phyloP scores from a whole-genome alignment of 2,888 invertebrate species.

The Thereva unica region DNA sequence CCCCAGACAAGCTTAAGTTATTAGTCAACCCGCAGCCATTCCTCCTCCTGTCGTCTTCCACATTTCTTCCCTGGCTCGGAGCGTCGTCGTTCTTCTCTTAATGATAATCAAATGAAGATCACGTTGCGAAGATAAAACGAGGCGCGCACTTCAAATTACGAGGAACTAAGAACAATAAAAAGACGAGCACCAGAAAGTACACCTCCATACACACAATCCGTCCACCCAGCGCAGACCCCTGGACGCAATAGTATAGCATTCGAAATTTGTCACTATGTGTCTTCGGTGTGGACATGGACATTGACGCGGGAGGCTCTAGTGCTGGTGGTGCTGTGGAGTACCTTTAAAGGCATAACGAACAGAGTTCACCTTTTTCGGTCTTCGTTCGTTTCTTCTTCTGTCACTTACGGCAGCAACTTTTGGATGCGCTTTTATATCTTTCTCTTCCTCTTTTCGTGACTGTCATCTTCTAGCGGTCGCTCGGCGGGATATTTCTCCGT shows the following conservation, averaged over 20 bases:
- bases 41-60: background rate
- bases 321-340: too few relatives aligned
- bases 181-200: background rate
- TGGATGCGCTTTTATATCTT: constrained; percentile 11
- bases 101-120: constrained; percentile 34
- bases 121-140: constrained; percentile 32
- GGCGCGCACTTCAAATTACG: constrained; percentile 25
- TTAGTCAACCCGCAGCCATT: constrained; percentile 29
- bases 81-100: constrained; percentile 3
- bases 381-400: constrained; percentile 9
- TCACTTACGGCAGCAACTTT: background rate
- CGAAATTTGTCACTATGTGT: too few relatives aligned
- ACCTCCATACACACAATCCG: background rate
- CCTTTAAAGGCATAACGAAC: too few relatives aligned
- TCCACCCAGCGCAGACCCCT: too few relatives aligned
- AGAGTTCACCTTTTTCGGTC: background rate
- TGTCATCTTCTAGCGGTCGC: constrained; percentile 1
- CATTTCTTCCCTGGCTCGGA: constrained; percentile 10
- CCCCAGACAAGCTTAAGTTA: constrained; percentile 22
- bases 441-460: constrained; percentile 25
- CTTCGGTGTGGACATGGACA: too few relatives aligned
- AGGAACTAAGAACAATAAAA: constrained; percentile 7
- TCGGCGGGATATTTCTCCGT: too few relatives aligned
- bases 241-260: too few relatives aligned
- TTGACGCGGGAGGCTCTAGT: too few relatives aligned